Conservation (phyloP, 2,888 invertebrate genomes). For the Heliconius ismenius region DNA sequence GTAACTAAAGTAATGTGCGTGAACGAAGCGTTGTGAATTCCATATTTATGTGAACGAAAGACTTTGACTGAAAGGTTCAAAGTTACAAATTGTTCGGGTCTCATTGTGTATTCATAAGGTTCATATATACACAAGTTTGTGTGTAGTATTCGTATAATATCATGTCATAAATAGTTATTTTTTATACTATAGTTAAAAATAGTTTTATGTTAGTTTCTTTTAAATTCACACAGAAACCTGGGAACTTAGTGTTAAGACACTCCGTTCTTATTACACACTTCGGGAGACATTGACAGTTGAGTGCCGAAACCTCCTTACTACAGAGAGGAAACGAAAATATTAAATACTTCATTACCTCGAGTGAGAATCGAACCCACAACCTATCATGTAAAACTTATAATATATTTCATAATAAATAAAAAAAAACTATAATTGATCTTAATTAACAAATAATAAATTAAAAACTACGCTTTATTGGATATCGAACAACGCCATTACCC, state of each 20-base stretch:
- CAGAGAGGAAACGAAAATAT: too few species aligned
- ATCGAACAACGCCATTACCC: not conserved
- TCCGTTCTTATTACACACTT: too few species aligned
- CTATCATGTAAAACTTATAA: too few species aligned
- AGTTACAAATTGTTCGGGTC: slow-evolving; percentile 26
- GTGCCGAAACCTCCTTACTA: too few species aligned
- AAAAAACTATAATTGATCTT: not conserved
- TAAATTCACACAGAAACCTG: too few species aligned
- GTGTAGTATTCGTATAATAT: slow-evolving; percentile 13
- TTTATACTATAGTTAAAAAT: not conserved
- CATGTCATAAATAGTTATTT: not conserved
- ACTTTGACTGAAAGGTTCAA: slow-evolving; percentile 21
- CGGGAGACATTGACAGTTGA: too few species aligned
- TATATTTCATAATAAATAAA: too few species aligned
- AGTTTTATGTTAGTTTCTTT: not conserved
- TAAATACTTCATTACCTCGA: too few species aligned
- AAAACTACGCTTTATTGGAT: not conserved
- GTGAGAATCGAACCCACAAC: too few species aligned
- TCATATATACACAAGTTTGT: slow-evolving; percentile 9
- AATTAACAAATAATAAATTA: not conserved
- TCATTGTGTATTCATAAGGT: slow-evolving; percentile 31
- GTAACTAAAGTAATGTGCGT: slow-evolving; percentile 7
- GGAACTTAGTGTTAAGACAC: too few species aligned
- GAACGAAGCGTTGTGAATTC: slow-evolving; percentile 26
- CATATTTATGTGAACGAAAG: slow-evolving; percentile 19